Percentiles rank a stretch among this genome's conserved stretches.
Evolutionary conservation across 2,888 invertebrate genomes (phyloP).

Genomic region (Callimorpha dominula): DNA sequence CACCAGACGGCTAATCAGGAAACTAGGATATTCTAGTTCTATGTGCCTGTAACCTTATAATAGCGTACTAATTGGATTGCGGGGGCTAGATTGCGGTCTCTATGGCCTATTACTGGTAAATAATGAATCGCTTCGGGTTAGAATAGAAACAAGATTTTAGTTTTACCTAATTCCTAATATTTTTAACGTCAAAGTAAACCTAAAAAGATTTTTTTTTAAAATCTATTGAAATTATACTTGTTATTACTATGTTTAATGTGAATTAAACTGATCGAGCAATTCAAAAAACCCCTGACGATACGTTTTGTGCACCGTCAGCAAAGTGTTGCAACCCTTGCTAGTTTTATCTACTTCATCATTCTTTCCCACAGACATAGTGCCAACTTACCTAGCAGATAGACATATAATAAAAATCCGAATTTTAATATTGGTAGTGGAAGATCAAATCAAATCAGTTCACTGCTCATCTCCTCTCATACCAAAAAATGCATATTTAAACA

Average conservation of each 20-base stretch:
- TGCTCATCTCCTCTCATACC: no score
- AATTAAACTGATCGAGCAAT: no score
- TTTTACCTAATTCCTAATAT: not conserved
- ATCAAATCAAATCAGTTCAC: no score
- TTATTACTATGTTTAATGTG: no score
- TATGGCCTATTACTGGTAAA: not conserved
- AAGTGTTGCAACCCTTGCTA: not conserved
- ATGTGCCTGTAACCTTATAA: slow-evolving; percentile 10
- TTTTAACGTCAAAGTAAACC: not conserved
- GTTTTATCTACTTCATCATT: not conserved
- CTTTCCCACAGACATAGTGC: not conserved
- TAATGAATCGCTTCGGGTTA: not conserved
- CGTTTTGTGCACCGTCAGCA: not conserved
- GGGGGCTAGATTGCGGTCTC: slow-evolving; percentile 2
- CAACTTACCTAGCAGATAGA: not conserved
- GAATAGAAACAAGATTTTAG: not conserved
- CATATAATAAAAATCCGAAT: not conserved
- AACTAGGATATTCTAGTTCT: slow-evolving; percentile 2
- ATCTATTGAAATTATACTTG: no score
- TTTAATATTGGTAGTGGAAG: no score
- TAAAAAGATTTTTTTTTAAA: no score
- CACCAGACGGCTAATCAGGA: not conserved
- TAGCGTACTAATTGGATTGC: slow-evolving; percentile 14
- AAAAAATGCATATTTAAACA: no score
- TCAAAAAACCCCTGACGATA: no score